phyloP scores from a whole-genome alignment of 1,140 invertebrate genomes.

The Lepeophtheirus salmonis region DNA sequence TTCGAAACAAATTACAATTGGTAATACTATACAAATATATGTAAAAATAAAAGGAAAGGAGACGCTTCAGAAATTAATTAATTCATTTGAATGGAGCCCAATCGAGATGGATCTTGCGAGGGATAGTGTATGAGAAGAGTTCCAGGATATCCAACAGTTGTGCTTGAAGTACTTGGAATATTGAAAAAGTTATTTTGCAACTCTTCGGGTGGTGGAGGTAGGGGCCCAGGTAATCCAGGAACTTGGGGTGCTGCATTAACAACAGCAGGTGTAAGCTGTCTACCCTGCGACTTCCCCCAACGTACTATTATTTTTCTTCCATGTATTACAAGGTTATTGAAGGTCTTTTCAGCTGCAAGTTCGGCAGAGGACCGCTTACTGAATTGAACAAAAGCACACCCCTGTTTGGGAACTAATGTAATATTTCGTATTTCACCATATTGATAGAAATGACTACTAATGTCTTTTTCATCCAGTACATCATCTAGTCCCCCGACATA shows the following conservation, averaged over 20 bases:
- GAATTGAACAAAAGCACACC: constrained; percentile 95
- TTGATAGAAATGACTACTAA: constrained; percentile 87
- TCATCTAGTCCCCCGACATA: constrained; percentile 46
- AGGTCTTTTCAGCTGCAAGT: constrained; percentile 80
- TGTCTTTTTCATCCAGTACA: constrained; percentile 52
- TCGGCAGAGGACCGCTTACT: constrained; percentile 73
- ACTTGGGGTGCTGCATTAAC: constrained; percentile 64
- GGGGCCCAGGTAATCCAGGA: constrained; percentile 31
- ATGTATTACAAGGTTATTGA: constrained; percentile 78
- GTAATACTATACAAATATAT: too few species aligned
- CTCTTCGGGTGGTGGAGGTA: constrained; percentile 55
- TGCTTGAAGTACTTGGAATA: constrained; percentile 35
- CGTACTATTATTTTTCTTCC: constrained; percentile 78
- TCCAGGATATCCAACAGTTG: constrained; percentile 30
- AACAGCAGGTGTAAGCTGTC: constrained; percentile 41
- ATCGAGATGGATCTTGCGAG: constrained; percentile 73
- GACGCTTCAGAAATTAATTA: too few species aligned
- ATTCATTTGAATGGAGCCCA: constrained; percentile 38
- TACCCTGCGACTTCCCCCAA: constrained; percentile 80
- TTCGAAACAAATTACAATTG: too few species aligned
- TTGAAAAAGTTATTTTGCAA: constrained; percentile 64
- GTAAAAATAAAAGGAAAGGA: too few species aligned
- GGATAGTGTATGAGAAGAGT: constrained; percentile 58
- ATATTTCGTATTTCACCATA: constrained; percentile 94
- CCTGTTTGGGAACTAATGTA: constrained; percentile 73